Percentiles rank a stretch among this genome's conserved stretches.
These are phyloP conservation scores for Solenopsis fugax DNA, from an alignment of 1,140 invertebrate genomes.

Conservation along the genomic window DNA sequence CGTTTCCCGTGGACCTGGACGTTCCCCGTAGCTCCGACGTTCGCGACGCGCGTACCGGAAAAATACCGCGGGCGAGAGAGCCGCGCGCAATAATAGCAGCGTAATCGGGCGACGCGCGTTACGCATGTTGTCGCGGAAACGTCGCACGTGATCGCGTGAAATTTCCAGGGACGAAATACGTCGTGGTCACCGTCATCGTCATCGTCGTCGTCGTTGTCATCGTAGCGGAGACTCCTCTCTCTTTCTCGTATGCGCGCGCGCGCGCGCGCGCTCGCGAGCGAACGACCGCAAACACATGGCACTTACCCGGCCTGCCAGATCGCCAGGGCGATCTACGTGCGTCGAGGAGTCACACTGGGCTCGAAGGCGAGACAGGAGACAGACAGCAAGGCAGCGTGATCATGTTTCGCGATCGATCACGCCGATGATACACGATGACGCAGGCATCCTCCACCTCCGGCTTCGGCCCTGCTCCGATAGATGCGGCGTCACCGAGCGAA, in stretches of 20 bases:
- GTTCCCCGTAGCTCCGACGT: no score
- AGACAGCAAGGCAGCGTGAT: background rate
- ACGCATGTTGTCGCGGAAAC: slow-evolving; percentile 7
- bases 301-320: slow-evolving; percentile 52
- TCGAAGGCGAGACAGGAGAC: slow-evolving; percentile 13
- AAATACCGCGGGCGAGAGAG: background rate
- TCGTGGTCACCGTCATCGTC: background rate
- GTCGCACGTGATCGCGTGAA: slow-evolving; percentile 27
- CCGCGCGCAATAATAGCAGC: slow-evolving; percentile 10
- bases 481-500: slow-evolving; percentile 46
- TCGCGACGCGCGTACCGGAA: background rate
- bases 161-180: background rate
- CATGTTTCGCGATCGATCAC: slow-evolving; percentile 70
- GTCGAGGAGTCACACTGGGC: slow-evolving; percentile 31
- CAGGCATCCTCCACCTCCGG: slow-evolving; percentile 46
- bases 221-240: background rate
- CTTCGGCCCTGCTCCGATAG: background rate
- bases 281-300: background rate
- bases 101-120: slow-evolving; percentile 27
- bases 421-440: slow-evolving; percentile 57
- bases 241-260: background rate
- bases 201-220: background rate
- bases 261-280: background rate
- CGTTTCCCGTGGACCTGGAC: background rate
- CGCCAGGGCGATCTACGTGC: slow-evolving; percentile 18